A percentile compares a stretch with the other conserved stretches of the same genome.
Evolutionary conservation across 1,140 invertebrate genomes (phyloP).

Genomic region (Brachionus calyciflorus): DNA sequence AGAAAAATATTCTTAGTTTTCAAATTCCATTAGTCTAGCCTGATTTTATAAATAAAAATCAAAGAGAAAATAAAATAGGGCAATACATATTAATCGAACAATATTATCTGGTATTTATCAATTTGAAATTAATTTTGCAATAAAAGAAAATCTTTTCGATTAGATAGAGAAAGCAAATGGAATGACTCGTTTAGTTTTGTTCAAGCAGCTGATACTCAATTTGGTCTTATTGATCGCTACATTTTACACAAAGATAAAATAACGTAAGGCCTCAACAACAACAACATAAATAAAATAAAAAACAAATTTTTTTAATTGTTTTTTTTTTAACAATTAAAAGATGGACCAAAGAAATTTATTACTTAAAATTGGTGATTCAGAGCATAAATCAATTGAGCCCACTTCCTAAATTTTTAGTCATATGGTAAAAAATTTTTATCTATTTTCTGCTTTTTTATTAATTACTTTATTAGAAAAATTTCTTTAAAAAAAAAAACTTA

Average conservation of each 20-base stretch:
- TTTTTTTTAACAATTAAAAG: slow-evolving; percentile 38
- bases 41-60: background rate
- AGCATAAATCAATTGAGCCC: slow-evolving; percentile 62
- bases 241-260: slow-evolving; percentile 52
- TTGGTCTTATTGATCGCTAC: slow-evolving; percentile 62
- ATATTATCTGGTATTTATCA: slow-evolving; percentile 4
- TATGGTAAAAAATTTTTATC: slow-evolving; percentile 55
- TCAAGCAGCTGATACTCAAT: slow-evolving; percentile 64
- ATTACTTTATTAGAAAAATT: too few species aligned
- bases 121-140: background rate
- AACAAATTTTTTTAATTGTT: background rate
- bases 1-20: too few species aligned
- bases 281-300: background rate
- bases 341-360: slow-evolving; percentile 63
- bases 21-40: background rate
- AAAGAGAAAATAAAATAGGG: too few species aligned
- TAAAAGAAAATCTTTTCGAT: background rate
- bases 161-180: slow-evolving; percentile 53
- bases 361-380: slow-evolving; percentile 57
- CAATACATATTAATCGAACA: background rate
- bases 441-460: slow-evolving; percentile 23
- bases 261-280: too few species aligned
- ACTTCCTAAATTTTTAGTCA: slow-evolving; percentile 64
- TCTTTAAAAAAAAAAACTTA: too few species aligned
- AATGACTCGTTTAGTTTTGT: slow-evolving; percentile 61